These are phyloP conservation scores for Sphyrna mokarran DNA, from an alignment of 2,113 vertebrate genomes.

Conservation along the genomic window DNA sequence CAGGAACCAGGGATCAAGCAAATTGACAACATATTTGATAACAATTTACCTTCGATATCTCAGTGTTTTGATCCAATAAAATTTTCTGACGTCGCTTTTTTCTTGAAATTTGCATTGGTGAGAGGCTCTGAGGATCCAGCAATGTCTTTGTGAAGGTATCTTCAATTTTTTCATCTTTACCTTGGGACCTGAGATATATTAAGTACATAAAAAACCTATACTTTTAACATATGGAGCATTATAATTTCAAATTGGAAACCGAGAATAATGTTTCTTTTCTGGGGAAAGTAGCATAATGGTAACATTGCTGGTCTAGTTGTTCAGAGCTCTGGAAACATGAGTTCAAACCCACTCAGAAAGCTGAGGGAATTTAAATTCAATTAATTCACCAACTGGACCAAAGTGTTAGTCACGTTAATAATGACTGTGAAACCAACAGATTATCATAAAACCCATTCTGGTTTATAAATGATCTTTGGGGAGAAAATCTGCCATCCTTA, in stretches of 20 bases:
- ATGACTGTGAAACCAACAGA: background rate
- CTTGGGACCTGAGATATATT: constrained; percentile 49
- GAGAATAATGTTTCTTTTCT: background rate
- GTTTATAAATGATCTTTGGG: background rate
- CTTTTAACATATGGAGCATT: background rate
- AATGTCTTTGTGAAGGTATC: constrained; percentile 44
- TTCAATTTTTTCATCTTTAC: constrained; percentile 48
- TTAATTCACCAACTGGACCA: background rate
- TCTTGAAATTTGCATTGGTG: constrained; percentile 36
- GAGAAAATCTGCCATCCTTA: background rate
- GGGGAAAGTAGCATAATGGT: background rate
- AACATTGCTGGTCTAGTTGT: background rate
- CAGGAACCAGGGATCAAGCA: background rate
- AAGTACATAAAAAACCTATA: background rate
- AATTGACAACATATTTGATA: background rate
- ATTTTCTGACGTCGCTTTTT: constrained; percentile 36
- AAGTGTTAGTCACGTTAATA: background rate
- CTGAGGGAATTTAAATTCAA: background rate
- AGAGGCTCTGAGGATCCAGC: constrained; percentile 42
- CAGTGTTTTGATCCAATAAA: background rate
- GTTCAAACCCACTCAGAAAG: background rate
- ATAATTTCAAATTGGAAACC: background rate
- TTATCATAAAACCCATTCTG: background rate
- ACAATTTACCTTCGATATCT: constrained; percentile 49
- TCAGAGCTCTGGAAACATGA: background rate